Percentiles rank a stretch among this genome's conserved stretches.
These are phyloP conservation scores for Tolypeutes matacus DNA, from an alignment of 2,797 vertebrate species.

Conservation along the genomic window DNA sequence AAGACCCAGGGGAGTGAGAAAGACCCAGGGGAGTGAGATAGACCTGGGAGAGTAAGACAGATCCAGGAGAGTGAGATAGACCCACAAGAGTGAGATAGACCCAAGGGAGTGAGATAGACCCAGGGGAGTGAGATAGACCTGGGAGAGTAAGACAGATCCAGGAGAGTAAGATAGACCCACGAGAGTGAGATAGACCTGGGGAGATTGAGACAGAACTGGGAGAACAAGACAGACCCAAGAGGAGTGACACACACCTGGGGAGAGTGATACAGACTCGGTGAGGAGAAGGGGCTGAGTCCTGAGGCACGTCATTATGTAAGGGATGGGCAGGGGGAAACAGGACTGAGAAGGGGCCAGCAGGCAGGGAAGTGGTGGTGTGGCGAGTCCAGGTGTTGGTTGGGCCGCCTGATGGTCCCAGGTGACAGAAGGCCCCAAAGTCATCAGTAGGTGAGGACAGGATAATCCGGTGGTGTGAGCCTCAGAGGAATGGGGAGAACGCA, in stretches of 20 bases:
- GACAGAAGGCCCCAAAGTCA: neutral
- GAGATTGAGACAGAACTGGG: too few relatives aligned
- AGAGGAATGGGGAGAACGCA: accelerated
- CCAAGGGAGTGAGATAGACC: too few relatives aligned
- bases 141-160: too few relatives aligned
- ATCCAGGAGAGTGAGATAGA: too few relatives aligned
- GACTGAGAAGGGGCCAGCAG: neutral
- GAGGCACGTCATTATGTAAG: neutral
- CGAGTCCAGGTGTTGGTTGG: neutral
- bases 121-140: too few relatives aligned
- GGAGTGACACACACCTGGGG: too few relatives aligned
- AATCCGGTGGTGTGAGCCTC: neutral
- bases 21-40: too few relatives aligned
- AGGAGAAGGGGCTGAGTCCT: neutral
- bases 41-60: too few relatives aligned
- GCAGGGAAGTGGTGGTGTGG: neutral
- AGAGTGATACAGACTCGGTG: accelerated
- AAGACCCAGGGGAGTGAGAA: too few relatives aligned
- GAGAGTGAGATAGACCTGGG: neutral
- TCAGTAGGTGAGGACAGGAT: neutral
- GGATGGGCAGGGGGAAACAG: neutral
- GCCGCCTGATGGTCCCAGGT: neutral
- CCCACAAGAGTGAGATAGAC: too few relatives aligned
- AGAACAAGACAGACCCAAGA: too few relatives aligned
- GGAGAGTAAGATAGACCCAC: too few relatives aligned